Base-by-base conservation (phyloP, 2,797 vertebrate species). In the Sebastes diploproa region DNA sequence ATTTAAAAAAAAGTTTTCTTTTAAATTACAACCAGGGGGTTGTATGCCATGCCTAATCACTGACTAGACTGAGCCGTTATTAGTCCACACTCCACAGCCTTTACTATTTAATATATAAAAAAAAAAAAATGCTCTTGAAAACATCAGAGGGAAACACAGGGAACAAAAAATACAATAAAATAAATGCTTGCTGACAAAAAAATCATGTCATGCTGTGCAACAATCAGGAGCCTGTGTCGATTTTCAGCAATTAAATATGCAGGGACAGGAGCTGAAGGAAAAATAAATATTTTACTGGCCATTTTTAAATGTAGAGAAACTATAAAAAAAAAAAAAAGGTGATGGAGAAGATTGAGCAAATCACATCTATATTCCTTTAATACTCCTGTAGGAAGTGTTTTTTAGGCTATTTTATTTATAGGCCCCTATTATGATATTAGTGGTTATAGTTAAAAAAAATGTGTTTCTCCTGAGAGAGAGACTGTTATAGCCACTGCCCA, bases 171-270 rank as follows among this genome's bases (percentile, higher is more conserved):
- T 52, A 89, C 42, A 85, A 90, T 76, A 82, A 89, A 86, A 86
- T 58, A 75, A 85, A 86, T 66, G 63, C 63, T 72, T 38, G 60
- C 30, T 81, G 59, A 82, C 58, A 65, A 75, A 73, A 52, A 78
- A 77, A 86, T 32, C 27, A 73, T 92, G 93, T 81, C 91, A 89
- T 61, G 88, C 90, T 90, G 88, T 83, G 89, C 82, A 80, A 87
- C 90, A 92, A 91, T 92, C 92, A 92, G 77, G 62, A 69, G 78
- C 68, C 70, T 5, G 68, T 81, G 86, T 89, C 66, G 68, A 89
- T 84, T 92, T 86, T 69, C 12, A 70, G 66, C 73, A 85, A 90
- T 88, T 89, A 90, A 85, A 89, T 77, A 72, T 72, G 82, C 50
- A 66, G 27, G 64, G 30, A 58, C 55, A 77, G 59, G 22, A 70